These are phyloP conservation scores for Macrostomum cliftonense DNA, from an alignment of 2,888 invertebrate genomes.

Conservation along the genomic window DNA sequence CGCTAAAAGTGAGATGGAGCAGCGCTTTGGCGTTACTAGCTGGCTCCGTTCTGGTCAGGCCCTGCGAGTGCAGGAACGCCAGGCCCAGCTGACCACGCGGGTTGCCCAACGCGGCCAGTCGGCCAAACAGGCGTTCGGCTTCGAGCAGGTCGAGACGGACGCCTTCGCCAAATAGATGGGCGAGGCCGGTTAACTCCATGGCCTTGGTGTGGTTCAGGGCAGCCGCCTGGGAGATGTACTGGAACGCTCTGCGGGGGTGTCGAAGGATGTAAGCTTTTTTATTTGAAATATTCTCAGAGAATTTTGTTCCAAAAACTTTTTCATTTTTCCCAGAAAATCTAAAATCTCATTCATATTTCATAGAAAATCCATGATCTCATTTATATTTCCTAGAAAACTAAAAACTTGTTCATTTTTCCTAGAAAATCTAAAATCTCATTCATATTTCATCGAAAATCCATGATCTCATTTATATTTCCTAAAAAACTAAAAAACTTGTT, in stretches of 20 bases:
- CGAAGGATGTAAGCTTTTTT: too few relatives aligned
- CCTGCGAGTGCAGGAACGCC: slow-evolving; percentile 12
- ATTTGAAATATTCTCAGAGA: too few relatives aligned
- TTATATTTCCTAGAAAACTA: too few relatives aligned
- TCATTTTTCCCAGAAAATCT: too few relatives aligned
- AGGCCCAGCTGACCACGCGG: slow-evolving; percentile 71
- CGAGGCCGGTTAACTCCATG: slow-evolving; percentile 67
- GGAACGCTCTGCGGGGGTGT: slow-evolving; percentile 45
- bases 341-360: too few relatives aligned
- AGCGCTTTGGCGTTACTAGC: slow-evolving; percentile 42
- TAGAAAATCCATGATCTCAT: too few relatives aligned
- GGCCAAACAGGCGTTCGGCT: slow-evolving; percentile 56
- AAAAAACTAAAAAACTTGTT: too few relatives aligned
- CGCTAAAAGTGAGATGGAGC: slow-evolving; percentile 74
- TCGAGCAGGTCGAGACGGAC: slow-evolving; percentile 54
- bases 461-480: too few relatives aligned
- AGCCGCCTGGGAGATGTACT: slow-evolving; percentile 58
- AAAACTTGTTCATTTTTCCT: too few relatives aligned
- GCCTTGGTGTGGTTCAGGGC: slow-evolving; percentile 61
- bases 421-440: too few relatives aligned
- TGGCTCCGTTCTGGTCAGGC: background rate
- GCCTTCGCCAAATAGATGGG: slow-evolving; percentile 62
- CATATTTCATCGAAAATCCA: too few relatives aligned
- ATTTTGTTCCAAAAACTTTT: too few relatives aligned
- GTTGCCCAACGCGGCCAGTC: slow-evolving; percentile 54